Percentiles rank a stretch among this genome's conserved stretches.
Conservation (phyloP, 1,140 invertebrate species). For the Brachionus koreanus region DNA sequence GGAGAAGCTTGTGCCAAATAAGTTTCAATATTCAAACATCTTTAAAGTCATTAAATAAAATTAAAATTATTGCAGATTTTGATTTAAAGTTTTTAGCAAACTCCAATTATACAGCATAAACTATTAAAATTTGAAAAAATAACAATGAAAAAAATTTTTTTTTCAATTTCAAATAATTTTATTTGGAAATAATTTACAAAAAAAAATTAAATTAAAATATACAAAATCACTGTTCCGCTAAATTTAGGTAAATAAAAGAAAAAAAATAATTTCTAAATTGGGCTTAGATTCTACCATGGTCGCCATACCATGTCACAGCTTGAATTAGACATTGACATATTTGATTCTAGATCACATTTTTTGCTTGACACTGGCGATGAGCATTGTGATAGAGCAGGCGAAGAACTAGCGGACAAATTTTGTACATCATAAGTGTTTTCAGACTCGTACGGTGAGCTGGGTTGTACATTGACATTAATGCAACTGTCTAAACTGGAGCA, state of each 20-base stretch:
- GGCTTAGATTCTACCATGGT: neutral
- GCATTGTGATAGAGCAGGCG: neutral
- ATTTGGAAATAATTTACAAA: conserved; percentile 24
- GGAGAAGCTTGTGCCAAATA: no score
- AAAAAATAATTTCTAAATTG: neutral
- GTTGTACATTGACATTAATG: neutral
- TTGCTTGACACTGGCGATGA: neutral
- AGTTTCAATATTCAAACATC: no score
- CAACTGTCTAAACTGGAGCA: conserved; percentile 28
- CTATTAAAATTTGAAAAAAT: no score
- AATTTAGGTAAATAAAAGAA: neutral
- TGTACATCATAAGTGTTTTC: conserved; percentile 6
- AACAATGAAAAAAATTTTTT: neutral
- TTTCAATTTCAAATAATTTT: neutral
- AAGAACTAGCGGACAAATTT: conserved; percentile 26
- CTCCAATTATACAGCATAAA: no score
- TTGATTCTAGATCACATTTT: neutral
- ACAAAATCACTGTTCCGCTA: conserved; percentile 38
- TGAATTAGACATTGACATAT: conserved; percentile 12
- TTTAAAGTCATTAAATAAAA: no score
- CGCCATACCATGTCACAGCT: conserved; percentile 15
- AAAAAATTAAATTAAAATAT: neutral
- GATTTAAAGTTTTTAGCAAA: no score
- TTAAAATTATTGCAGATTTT: no score
- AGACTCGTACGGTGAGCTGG: neutral